A percentile compares a stretch with the other conserved stretches of the same genome.
phyloP scores from a whole-genome alignment of 1,140 invertebrate species.

The Sinonovacula constricta region DNA sequence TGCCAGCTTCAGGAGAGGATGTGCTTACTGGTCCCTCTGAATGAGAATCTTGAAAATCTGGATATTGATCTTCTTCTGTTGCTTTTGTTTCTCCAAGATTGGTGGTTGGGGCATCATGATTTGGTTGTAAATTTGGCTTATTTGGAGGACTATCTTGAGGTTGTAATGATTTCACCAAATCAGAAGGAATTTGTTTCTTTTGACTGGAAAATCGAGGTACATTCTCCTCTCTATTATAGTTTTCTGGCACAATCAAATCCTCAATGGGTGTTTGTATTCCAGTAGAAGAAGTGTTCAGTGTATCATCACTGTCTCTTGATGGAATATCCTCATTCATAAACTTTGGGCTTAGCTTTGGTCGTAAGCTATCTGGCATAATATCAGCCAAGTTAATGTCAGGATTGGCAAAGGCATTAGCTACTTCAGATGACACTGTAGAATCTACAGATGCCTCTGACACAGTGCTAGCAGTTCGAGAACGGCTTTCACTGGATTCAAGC shows the following conservation, averaged over 20 bases:
- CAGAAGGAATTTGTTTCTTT: too few species aligned
- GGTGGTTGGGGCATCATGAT: too few species aligned
- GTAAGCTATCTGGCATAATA: too few species aligned
- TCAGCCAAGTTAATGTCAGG: too few species aligned
- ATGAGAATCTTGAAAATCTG: neutral
- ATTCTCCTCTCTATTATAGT: neutral
- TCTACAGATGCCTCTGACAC: slow-evolving; percentile 1
- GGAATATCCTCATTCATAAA: neutral
- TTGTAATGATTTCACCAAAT: too few species aligned
- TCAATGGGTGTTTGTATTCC: too few species aligned
- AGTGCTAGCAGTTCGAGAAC: slow-evolving; percentile 11
- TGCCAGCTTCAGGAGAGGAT: too few species aligned
- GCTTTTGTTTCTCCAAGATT: neutral
- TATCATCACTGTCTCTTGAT: neutral
- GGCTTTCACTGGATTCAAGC: slow-evolving; percentile 5
- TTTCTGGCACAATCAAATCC: neutral
- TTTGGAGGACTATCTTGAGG: too few species aligned
- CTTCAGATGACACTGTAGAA: slow-evolving; percentile 5
- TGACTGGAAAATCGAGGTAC: neutral
- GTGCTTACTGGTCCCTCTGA: too few species aligned
- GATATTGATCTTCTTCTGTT: neutral
- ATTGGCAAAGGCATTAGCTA: neutral
- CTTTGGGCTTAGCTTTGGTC: neutral
- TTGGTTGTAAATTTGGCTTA: too few species aligned
- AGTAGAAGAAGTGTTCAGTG: too few species aligned